Evolutionary conservation across 2,113 vertebrate species (phyloP).

Genomic region (Microcebus griseorufus): DNA sequence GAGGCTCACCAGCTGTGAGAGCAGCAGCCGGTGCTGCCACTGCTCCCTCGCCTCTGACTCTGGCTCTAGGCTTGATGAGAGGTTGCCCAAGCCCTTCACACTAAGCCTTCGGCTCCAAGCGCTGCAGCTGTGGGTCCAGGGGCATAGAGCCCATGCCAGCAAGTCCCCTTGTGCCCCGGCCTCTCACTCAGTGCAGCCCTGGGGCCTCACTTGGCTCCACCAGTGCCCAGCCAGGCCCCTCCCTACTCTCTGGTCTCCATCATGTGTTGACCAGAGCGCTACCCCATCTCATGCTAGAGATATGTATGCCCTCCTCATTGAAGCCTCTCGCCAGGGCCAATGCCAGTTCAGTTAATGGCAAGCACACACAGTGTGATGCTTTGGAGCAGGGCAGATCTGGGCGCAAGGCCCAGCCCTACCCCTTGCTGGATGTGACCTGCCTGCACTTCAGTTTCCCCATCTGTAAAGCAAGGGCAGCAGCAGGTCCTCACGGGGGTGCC

Average conservation of each 20-base stretch:
- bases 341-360: neutral
- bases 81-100: neutral
- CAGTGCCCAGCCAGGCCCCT: neutral
- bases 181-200: neutral
- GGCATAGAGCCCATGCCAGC: neutral
- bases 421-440: neutral
- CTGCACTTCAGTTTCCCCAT: neutral
- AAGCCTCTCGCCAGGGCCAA: neutral
- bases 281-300: neutral
- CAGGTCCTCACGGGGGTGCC: neutral
- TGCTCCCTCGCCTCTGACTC: neutral
- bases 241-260: neutral
- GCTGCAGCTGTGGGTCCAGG: neutral
- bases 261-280: neutral
- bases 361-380: neutral
- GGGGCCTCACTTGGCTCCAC: neutral
- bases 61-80: neutral
- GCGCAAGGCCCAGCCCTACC: neutral
- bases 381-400: neutral
- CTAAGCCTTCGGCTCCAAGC: neutral
- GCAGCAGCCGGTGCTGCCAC: neutral
- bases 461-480: neutral
- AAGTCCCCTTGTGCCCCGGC: neutral
- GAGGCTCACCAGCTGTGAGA: neutral
- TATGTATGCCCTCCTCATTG: neutral